A percentile compares a stretch with the other conserved stretches of the same genome.
Evolutionary conservation across 2,797 vertebrate species (phyloP).

Genomic region (Falco novaeseelandiae): DNA sequence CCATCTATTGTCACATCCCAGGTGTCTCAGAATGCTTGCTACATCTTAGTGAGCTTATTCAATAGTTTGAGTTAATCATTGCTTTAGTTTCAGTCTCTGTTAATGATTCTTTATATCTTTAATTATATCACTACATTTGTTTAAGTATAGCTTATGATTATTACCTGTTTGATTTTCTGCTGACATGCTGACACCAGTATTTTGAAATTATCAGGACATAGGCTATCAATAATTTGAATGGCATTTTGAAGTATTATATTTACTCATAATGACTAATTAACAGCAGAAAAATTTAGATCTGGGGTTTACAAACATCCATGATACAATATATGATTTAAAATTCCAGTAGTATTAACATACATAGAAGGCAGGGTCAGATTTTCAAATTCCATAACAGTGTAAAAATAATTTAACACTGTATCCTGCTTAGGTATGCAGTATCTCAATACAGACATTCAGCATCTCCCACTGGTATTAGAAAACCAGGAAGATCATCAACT

Average conservation of each 20-base stretch:
- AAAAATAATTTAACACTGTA: not conserved
- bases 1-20: too few species aligned
- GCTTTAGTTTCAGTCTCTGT: too few species aligned
- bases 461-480: not conserved
- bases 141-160: not conserved
- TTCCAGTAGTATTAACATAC: not conserved
- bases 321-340: not conserved
- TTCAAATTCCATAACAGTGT: not conserved
- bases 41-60: too few species aligned
- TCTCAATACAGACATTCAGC: not conserved
- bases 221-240: not conserved
- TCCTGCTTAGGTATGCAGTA: not conserved
- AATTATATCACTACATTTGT: not conserved
- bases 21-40: too few species aligned
- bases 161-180: not conserved
- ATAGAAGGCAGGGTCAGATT: not conserved
- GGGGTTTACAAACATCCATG: not conserved
- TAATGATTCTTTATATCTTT: too few species aligned
- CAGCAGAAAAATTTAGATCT: not conserved
- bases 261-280: not conserved
- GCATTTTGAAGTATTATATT: not conserved
- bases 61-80: too few species aligned
- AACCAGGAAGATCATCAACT: constrained; percentile 2
- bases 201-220: not conserved
- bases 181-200: not conserved